phyloP scores from a whole-genome alignment of 2,113 vertebrate genomes.

The Gnathonemus echidnorhynchus region DNA sequence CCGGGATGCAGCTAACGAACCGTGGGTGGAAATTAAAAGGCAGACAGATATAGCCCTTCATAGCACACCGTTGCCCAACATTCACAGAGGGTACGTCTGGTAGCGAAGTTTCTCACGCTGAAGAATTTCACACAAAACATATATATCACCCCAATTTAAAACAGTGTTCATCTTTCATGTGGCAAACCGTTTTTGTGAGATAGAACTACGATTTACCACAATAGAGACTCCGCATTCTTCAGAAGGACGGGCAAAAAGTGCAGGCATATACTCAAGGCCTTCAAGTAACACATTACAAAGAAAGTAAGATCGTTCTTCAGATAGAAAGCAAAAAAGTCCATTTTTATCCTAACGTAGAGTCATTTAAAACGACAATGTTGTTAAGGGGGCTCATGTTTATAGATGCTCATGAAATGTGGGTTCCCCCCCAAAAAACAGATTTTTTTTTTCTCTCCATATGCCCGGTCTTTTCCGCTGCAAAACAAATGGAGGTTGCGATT shows the following conservation, averaged over 20 bases:
- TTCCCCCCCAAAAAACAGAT: conserved; percentile 42
- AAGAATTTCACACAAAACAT: conserved; percentile 40
- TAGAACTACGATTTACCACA: not conserved
- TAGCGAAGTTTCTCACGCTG: conserved; percentile 23
- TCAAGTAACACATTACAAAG: not conserved
- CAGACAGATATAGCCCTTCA: conserved; percentile 40
- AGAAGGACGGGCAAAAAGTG: not conserved
- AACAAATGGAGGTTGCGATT: conserved; percentile 74
- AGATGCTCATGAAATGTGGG: conserved; percentile 32
- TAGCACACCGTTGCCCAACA: conserved; percentile 30
- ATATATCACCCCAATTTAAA: not conserved
- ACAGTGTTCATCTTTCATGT: not conserved
- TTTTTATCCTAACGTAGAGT: not conserved
- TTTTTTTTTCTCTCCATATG: conserved; percentile 63
- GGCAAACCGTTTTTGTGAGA: not conserved
- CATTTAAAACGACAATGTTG: not conserved
- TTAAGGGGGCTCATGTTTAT: not conserved
- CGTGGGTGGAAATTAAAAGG: conserved; percentile 47
- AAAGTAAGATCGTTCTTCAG: not conserved
- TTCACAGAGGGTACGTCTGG: not conserved
- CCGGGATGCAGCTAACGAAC: conserved; percentile 53
- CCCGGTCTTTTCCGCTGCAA: conserved; percentile 71
- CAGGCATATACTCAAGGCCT: not conserved
- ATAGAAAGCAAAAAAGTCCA: conserved; percentile 2
- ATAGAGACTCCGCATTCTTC: not conserved